Evolutionary conservation across 2,797 vertebrate genomes (phyloP).

Genomic region (Vespertilio murinus): DNA sequence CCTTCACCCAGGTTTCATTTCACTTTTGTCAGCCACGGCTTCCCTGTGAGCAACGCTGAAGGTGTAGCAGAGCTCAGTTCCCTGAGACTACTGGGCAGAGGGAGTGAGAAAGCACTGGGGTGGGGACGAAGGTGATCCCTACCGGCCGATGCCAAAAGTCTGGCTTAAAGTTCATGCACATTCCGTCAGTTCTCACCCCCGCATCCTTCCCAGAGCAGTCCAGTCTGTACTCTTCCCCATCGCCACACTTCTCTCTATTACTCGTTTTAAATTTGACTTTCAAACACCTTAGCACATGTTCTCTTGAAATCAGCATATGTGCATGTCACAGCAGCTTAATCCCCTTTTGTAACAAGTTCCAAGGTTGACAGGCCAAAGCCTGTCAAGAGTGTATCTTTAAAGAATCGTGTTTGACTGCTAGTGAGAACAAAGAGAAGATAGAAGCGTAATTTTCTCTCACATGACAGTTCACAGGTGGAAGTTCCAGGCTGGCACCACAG

Average conservation of each 20-base stretch:
- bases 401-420: background rate
- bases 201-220: background rate
- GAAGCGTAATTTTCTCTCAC: background rate
- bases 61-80: background rate
- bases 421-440: background rate
- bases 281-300: background rate
- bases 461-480: background rate
- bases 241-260: background rate
- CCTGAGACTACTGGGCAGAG: background rate
- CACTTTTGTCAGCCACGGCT: background rate
- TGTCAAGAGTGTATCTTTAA: background rate
- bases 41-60: background rate
- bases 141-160: background rate
- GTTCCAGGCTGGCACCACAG: background rate
- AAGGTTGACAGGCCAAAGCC: background rate
- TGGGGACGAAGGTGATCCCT: background rate
- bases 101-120: background rate
- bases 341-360: background rate
- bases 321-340: background rate
- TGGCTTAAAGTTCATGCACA: background rate
- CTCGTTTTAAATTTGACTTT: background rate
- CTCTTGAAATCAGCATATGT: background rate
- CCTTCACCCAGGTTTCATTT: background rate
- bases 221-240: background rate
- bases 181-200: background rate